These are phyloP conservation scores for Periplaneta americana DNA, from an alignment of 1,140 invertebrate species.

Conservation along the genomic window DNA sequence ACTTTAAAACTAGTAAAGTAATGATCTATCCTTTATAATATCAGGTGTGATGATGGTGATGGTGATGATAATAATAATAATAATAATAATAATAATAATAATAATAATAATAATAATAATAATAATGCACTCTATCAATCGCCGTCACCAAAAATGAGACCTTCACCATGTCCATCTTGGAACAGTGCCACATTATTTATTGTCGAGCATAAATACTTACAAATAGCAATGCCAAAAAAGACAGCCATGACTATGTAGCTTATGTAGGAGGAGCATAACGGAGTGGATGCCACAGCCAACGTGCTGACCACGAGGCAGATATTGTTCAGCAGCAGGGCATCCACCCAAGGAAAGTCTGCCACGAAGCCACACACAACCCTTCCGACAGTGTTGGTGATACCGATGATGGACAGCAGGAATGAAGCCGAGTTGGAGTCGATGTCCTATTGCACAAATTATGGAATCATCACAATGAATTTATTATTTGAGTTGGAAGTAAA, in stretches of 20 bases:
- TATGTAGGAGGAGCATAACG: constrained; percentile 73
- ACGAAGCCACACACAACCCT: constrained; percentile 43
- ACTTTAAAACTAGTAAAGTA: no score
- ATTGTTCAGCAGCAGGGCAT: constrained; percentile 91
- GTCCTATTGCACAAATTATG: constrained; percentile 4
- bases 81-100: no score
- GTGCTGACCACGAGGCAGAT: constrained; percentile 87
- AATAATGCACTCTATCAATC: no score
- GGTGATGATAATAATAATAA: no score
- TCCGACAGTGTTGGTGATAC: constrained; percentile 55
- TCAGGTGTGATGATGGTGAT: no score
- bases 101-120: no score
- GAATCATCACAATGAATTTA: background rate
- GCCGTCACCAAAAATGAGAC: no score
- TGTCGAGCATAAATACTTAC: constrained; percentile 75
- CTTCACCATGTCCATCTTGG: no score
- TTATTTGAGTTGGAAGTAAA: no score
- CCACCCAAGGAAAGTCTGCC: constrained; percentile 79
- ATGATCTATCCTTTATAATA: no score
- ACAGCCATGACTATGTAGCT: constrained; percentile 78
- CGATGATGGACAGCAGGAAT: constrained; percentile 58
- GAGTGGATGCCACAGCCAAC: constrained; percentile 74
- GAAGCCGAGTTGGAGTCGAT: constrained; percentile 34
- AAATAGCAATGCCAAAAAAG: constrained; percentile 92
- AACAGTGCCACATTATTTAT: no score